These are phyloP conservation scores for Hetaerina americana DNA, from an alignment of 1,140 invertebrate species.

Conservation along the genomic window DNA sequence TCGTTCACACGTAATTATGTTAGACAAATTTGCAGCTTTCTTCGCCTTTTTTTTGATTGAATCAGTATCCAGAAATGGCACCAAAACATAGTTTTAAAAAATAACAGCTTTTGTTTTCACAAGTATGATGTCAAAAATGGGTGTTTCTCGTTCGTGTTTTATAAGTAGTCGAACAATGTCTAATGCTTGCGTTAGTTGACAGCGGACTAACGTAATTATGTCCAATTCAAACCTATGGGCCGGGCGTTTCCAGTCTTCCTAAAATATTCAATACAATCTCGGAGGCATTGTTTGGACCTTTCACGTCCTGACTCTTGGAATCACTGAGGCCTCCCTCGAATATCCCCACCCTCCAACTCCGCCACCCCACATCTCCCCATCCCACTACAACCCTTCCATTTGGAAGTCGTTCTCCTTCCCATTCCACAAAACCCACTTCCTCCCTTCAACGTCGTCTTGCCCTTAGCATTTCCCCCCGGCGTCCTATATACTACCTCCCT, in stretches of 20 bases:
- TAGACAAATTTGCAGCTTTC: too few relatives aligned
- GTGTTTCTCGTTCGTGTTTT: too few relatives aligned
- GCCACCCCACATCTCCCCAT: neutral
- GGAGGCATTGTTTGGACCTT: neutral
- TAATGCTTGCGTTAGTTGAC: neutral
- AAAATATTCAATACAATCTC: conserved; percentile 1
- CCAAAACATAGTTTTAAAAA: too few relatives aligned
- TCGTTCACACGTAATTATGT: too few relatives aligned
- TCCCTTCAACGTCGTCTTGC: too few relatives aligned
- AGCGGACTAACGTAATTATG: neutral
- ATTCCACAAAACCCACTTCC: neutral
- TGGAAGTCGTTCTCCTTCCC: neutral
- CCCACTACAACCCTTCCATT: neutral
- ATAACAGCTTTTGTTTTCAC: too few relatives aligned
- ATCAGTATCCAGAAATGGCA: too few relatives aligned
- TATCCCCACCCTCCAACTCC: neutral
- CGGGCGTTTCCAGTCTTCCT: neutral
- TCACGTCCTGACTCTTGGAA: neutral
- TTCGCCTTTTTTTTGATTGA: too few relatives aligned
- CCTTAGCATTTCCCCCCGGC: too few relatives aligned
- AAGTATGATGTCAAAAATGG: too few relatives aligned
- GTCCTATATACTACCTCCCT: too few relatives aligned
- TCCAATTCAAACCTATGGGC: neutral
- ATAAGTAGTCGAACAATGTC: too few relatives aligned
- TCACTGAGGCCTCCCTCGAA: neutral